These are phyloP conservation scores for Mionectes macconnelli DNA, from an alignment of 2,113 vertebrate genomes.

Conservation along the genomic window DNA sequence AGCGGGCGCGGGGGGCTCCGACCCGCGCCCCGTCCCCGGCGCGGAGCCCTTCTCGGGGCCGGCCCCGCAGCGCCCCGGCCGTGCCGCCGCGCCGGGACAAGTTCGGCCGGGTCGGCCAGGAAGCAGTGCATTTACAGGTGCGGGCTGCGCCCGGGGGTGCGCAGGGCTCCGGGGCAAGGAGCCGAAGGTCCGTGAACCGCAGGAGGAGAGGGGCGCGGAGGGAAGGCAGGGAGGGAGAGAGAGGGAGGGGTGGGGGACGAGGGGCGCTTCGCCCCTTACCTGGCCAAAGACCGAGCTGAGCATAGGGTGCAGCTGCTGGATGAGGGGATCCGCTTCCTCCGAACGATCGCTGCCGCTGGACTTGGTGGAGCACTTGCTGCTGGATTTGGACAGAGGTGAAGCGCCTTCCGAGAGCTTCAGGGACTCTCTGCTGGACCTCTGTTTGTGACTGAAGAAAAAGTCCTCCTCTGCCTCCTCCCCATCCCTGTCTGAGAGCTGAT, in stretches of 20 bases:
- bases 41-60: background rate
- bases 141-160: background rate
- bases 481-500: slow-evolving; percentile 45
- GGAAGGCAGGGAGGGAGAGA: background rate
- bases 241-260: background rate
- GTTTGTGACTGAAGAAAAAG: slow-evolving; percentile 39
- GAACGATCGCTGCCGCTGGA: slow-evolving; percentile 62
- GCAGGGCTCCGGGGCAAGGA: background rate
- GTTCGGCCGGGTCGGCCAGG: background rate
- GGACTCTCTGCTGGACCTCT: slow-evolving; percentile 52
- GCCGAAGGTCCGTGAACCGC: background rate
- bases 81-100: background rate
- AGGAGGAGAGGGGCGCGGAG: background rate
- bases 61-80: background rate
- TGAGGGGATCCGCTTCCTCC: slow-evolving; percentile 79
- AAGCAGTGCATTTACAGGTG: slow-evolving; percentile 35
- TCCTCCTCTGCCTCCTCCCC: slow-evolving; percentile 61
- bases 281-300: slow-evolving; percentile 94
- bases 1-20: background rate
- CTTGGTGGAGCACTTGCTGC: slow-evolving; percentile 69
- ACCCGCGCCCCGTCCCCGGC: background rate
- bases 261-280: slow-evolving; percentile 80
- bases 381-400: slow-evolving; percentile 62
- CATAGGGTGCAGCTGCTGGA: slow-evolving; percentile 84
- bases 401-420: slow-evolving; percentile 51